A percentile compares a stretch with the other conserved stretches of the same genome.
These are phyloP conservation scores for Rhinolophus ferrumequinum DNA, from an alignment of 2,113 vertebrate species.

Conservation along the genomic window DNA sequence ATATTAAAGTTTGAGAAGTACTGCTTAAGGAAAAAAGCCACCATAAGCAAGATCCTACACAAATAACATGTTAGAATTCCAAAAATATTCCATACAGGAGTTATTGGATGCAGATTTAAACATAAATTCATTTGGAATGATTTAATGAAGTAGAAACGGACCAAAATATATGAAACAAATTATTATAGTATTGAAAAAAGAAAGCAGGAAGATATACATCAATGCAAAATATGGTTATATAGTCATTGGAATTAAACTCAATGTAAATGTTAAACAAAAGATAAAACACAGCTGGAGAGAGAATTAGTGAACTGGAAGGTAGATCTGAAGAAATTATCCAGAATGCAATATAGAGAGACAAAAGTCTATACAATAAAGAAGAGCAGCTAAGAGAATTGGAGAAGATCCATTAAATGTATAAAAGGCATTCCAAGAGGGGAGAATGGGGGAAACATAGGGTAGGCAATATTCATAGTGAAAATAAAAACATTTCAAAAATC, in stretches of 20 bases:
- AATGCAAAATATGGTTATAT: neutral
- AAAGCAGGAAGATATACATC: neutral
- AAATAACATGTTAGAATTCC: neutral
- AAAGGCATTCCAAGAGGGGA: neutral
- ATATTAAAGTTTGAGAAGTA: neutral
- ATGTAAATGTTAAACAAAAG: neutral
- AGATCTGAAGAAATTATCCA: neutral
- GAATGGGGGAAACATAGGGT: neutral
- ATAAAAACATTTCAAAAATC: neutral
- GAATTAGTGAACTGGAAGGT: neutral
- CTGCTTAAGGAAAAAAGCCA: neutral
- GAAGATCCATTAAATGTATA: neutral
- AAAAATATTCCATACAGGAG: neutral
- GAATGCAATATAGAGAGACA: neutral
- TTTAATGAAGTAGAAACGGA: neutral
- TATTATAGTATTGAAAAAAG: neutral
- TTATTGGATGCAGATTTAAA: neutral
- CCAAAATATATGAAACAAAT: neutral
- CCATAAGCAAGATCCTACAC: neutral
- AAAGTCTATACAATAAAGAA: neutral
- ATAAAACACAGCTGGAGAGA: neutral
- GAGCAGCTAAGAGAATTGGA: neutral
- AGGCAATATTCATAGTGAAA: neutral
- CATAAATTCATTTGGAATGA: neutral
- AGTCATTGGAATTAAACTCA: neutral